Conservation (phyloP, 2,797 vertebrate species). For the Gadopsis marmoratus region DNA sequence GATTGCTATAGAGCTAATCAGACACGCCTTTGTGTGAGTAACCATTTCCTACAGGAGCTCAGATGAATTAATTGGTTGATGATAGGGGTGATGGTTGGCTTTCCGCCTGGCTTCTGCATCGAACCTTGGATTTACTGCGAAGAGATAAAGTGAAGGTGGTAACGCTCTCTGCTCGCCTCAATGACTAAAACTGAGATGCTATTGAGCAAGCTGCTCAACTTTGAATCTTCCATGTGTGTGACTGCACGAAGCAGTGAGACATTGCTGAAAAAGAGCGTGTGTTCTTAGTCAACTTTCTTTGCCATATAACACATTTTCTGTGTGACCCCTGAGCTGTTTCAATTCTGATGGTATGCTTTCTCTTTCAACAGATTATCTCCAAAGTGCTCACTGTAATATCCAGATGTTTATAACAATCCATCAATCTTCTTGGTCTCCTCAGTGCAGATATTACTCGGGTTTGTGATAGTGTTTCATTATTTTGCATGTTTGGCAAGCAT, state of each 20-base stretch:
- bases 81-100: neutral
- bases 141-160: neutral
- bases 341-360: slow-evolving; percentile 42
- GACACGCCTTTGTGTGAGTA: slow-evolving; percentile 9
- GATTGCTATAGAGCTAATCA: slow-evolving; percentile 2
- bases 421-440: slow-evolving; percentile 3
- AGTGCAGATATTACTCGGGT: slow-evolving; percentile 35
- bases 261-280: neutral
- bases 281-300: slow-evolving; percentile 19
- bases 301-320: slow-evolving; percentile 10
- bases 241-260: neutral
- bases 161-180: slow-evolving; percentile 7
- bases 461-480: slow-evolving; percentile 52
- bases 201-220: neutral
- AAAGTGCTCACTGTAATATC: slow-evolving; percentile 31
- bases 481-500: slow-evolving; percentile 22
- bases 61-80: slow-evolving; percentile 3
- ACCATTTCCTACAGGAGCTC: slow-evolving; percentile 5
- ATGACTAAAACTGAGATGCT: slow-evolving; percentile 1
- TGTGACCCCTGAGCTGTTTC: slow-evolving; percentile 46
- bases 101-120: neutral
- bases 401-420: slow-evolving; percentile 45
- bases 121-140: neutral
- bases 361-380: slow-evolving; percentile 42
- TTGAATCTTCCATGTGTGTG: slow-evolving; percentile 3